Conservation (phyloP, 1,140 invertebrate species). For the Argopecten irradians region DNA sequence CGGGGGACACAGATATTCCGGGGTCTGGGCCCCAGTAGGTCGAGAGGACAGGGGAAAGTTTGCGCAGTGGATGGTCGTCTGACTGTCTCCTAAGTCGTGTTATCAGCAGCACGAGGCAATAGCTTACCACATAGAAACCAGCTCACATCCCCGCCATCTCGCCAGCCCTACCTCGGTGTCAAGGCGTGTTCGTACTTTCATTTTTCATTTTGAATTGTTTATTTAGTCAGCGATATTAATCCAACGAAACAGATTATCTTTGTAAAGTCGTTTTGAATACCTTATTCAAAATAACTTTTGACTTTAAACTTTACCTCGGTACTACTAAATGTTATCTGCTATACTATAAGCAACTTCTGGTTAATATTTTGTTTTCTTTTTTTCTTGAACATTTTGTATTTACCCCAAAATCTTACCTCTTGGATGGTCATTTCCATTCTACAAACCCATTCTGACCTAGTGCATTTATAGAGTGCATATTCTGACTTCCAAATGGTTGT, state of each 20-base stretch:
- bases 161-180: background rate
- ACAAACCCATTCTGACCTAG: too few relatives aligned
- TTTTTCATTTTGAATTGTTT: background rate
- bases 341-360: too few relatives aligned
- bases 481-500: too few relatives aligned
- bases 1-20: slow-evolving; percentile 43
- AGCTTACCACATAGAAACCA: slow-evolving; percentile 47
- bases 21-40: slow-evolving; percentile 35
- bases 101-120: slow-evolving; percentile 54
- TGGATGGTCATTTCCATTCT: too few relatives aligned
- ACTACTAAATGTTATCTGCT: too few relatives aligned
- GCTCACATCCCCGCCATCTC: slow-evolving; percentile 28
- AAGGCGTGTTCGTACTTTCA: background rate
- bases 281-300: too few relatives aligned
- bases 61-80: slow-evolving; percentile 44
- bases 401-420: too few relatives aligned
- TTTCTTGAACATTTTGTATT: too few relatives aligned
- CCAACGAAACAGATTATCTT: background rate
- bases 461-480: too few relatives aligned
- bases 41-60: slow-evolving; percentile 38
- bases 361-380: too few relatives aligned
- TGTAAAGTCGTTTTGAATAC: too few relatives aligned
- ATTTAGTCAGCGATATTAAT: background rate
- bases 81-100: slow-evolving; percentile 36
- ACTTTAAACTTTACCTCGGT: too few relatives aligned